These are phyloP conservation scores for Galbula dea DNA, from an alignment of 2,113 vertebrate genomes.

Conservation along the genomic window DNA sequence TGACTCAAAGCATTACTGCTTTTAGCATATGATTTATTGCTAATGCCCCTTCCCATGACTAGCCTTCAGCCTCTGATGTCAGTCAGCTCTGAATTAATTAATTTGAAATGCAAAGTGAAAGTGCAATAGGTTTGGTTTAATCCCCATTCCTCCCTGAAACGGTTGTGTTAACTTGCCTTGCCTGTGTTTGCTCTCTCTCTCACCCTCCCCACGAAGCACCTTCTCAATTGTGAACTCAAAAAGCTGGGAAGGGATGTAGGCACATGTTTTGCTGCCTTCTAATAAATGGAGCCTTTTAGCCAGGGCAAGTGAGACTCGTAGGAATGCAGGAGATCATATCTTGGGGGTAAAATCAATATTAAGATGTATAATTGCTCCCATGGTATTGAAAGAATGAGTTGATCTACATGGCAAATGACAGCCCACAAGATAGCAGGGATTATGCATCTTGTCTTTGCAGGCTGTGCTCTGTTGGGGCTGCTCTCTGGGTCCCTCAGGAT, in stretches of 20 bases:
- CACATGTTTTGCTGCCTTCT: not conserved
- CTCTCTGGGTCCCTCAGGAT: constrained; percentile 72
- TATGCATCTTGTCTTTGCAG: constrained; percentile 76
- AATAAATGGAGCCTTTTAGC: constrained; percentile 68
- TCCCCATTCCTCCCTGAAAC: not conserved
- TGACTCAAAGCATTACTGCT: constrained; percentile 44
- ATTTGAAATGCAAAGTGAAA: not conserved
- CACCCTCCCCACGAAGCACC: not conserved
- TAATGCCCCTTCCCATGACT: constrained; percentile 25
- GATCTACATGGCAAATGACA: constrained; percentile 81
- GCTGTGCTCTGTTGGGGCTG: constrained; percentile 64
- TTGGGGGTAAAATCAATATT: constrained; percentile 67
- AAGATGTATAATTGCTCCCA: constrained; percentile 74
- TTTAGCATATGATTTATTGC: constrained; percentile 61
- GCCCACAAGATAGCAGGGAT: constrained; percentile 77
- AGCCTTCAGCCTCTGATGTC: constrained; percentile 54
- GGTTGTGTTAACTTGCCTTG: not conserved
- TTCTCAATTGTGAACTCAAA: constrained; percentile 13
- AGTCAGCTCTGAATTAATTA: constrained; percentile 60
- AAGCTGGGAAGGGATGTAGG: not conserved
- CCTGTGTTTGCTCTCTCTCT: not conserved
- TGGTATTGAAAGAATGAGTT: constrained; percentile 79
- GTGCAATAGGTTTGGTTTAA: not conserved
- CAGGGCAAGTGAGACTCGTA: constrained; percentile 52
- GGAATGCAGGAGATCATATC: constrained; percentile 69